Evolutionary conservation across 2,113 vertebrate species (phyloP).

Genomic region (Hemiscyllium ocellatum): DNA sequence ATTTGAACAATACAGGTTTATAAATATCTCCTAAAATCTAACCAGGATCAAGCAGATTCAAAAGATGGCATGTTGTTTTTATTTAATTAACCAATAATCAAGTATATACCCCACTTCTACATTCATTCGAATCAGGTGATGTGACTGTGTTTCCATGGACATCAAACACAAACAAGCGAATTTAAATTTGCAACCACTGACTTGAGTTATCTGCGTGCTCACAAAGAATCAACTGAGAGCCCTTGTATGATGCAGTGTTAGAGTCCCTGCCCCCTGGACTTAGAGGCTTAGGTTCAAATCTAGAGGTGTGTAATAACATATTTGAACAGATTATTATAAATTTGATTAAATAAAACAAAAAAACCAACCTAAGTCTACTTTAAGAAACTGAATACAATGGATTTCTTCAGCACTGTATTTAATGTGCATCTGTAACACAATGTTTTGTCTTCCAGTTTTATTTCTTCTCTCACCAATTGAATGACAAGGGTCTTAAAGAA

Average conservation of each 20-base stretch:
- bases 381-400: too few relatives aligned
- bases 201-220: neutral
- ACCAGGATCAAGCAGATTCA: neutral
- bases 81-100: neutral
- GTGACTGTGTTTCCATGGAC: neutral
- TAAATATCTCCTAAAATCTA: neutral
- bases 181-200: neutral
- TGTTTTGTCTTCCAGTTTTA: neutral
- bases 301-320: too few relatives aligned
- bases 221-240: too few relatives aligned
- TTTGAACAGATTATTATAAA: too few relatives aligned
- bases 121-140: neutral
- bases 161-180: neutral
- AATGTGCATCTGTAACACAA: neutral
- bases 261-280: too few relatives aligned
- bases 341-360: too few relatives aligned
- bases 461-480: neutral
- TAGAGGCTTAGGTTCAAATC: too few relatives aligned
- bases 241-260: too few relatives aligned
- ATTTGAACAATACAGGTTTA: neutral
- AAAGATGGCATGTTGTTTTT: neutral
- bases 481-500: neutral
- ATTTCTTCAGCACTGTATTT: neutral
- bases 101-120: neutral
- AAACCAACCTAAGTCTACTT: too few relatives aligned